Conservation (phyloP, 2,113 vertebrate genomes). For the Microtus oregoni region DNA sequence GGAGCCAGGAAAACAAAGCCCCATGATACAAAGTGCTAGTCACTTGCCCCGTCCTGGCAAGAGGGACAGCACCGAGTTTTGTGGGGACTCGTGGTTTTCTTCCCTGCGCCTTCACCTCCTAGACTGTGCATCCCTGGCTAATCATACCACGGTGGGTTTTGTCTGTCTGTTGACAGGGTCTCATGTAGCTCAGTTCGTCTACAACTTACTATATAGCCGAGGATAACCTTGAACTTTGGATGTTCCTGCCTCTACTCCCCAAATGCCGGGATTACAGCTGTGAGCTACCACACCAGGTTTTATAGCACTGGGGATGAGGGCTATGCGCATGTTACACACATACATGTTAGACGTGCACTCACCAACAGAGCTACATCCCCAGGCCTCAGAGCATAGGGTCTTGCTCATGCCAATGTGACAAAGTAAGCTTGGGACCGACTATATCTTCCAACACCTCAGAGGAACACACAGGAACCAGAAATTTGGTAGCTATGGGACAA, state of each 20-base stretch:
- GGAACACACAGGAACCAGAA: not conserved
- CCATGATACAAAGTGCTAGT: fast-evolving
- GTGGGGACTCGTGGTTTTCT: not conserved
- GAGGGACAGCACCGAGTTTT: fast-evolving
- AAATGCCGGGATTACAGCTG: not conserved
- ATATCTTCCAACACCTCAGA: not conserved
- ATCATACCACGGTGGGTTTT: not conserved
- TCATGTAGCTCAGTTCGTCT: not conserved
- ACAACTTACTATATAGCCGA: not conserved
- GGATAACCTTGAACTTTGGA: not conserved
- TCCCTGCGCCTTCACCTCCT: not conserved
- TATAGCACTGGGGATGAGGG: not conserved
- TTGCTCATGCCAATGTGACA: not conserved
- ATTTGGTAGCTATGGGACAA: not conserved
- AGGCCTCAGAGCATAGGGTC: not conserved
- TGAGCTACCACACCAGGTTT: not conserved
- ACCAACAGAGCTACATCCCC: not conserved
- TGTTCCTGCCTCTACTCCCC: not conserved
- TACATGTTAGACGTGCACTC: not conserved
- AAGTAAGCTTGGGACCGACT: not conserved
- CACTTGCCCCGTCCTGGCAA: not conserved
- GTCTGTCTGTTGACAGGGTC: too few species aligned
- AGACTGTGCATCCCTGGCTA: not conserved
- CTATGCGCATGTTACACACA: not conserved
- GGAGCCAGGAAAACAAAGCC: not conserved